phyloP scores from a whole-genome alignment of 2,113 vertebrate genomes.

The Cettia cetti region DNA sequence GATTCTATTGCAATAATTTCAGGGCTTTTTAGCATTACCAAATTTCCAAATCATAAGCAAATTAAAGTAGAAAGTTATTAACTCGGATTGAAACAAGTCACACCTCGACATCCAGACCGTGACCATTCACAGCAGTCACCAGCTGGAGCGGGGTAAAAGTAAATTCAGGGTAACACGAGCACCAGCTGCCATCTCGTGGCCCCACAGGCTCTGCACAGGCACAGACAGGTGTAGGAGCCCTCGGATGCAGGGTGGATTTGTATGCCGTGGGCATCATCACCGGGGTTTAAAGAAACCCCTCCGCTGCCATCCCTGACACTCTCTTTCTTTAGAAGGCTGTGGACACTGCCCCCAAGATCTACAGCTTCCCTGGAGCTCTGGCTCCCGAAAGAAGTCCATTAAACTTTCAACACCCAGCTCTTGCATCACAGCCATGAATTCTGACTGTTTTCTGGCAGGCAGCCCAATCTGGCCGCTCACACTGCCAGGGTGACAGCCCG shows the following conservation, averaged over 20 bases:
- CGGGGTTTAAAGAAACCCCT: not conserved
- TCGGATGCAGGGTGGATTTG: not conserved
- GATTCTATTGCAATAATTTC: not conserved
- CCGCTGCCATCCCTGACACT: not conserved
- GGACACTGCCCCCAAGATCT: not conserved
- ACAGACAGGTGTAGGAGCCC: rapidly evolving
- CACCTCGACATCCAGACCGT: not conserved
- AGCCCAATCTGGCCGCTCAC: not conserved
- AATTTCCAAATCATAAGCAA: not conserved
- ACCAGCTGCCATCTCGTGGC: constrained; percentile 43
- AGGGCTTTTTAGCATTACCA: not conserved
- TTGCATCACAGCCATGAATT: not conserved
- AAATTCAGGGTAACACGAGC: not conserved
- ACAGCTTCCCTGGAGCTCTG: not conserved
- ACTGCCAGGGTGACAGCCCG: no score
- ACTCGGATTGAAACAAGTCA: not conserved
- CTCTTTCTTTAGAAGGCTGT: not conserved
- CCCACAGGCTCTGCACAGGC: not conserved
- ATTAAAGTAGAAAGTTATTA: not conserved
- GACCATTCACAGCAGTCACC: not conserved
- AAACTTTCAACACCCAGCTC: not conserved
- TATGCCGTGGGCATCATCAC: not conserved
- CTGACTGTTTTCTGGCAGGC: not conserved
- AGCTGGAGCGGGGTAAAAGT: not conserved
- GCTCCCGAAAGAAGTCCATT: not conserved